Evolutionary conservation across 2,113 vertebrate genomes (phyloP).

Genomic region (Alosa alosa): DNA sequence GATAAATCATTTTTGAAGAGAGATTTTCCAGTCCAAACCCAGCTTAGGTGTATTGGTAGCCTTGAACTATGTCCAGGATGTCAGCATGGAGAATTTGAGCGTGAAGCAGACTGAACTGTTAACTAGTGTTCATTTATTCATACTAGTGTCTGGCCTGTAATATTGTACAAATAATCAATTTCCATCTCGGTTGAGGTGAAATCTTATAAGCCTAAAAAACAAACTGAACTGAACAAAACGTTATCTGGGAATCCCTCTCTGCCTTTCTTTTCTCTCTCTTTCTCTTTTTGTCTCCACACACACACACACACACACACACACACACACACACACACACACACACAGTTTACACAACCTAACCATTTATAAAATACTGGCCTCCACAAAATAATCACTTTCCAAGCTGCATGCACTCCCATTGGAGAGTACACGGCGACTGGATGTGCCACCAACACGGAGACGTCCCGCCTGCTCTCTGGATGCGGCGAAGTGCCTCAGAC

Average conservation of each 20-base stretch:
- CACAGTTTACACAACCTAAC: neutral
- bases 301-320: conserved; percentile 1
- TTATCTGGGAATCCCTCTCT: too few species aligned
- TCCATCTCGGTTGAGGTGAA: neutral
- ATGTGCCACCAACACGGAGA: neutral
- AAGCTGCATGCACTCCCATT: too few species aligned
- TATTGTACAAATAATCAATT: neutral
- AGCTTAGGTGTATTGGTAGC: neutral
- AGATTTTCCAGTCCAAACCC: neutral
- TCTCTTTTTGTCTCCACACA: neutral
- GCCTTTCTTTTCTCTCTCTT: neutral
- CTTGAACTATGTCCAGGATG: neutral
- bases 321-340: conserved; percentile 1
- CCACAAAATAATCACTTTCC: too few species aligned
- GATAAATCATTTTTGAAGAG: neutral
- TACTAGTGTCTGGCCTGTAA: neutral
- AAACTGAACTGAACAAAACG: neutral
- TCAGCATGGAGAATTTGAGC: neutral
- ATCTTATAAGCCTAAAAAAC: neutral
- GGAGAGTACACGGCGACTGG: neutral
- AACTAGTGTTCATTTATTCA: neutral
- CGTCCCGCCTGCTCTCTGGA: neutral
- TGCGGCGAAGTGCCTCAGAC: neutral
- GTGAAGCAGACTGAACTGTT: neutral
- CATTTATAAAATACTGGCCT: too few species aligned